A percentile compares a stretch with the other conserved stretches of the same genome.
These are phyloP conservation scores for Yponomeuta evonymella DNA, from an alignment of 2,888 invertebrate species.

Conservation along the genomic window DNA sequence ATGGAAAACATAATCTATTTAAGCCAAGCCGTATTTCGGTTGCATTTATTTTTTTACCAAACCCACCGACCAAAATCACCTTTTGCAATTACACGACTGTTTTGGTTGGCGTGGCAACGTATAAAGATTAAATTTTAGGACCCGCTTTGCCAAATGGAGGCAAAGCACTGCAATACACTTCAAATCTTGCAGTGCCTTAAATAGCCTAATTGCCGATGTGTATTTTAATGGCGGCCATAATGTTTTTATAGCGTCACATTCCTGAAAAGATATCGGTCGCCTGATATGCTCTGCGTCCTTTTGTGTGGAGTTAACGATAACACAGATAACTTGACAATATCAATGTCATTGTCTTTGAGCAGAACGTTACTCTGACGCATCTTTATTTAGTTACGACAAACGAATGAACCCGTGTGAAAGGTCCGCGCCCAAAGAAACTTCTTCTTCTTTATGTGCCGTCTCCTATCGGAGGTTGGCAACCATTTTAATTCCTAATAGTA, in stretches of 20 bases:
- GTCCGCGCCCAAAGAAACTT: too few relatives aligned
- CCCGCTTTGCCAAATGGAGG: constrained; percentile 1
- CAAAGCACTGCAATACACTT: neutral
- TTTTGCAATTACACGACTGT: neutral
- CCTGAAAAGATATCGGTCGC: constrained; percentile 6
- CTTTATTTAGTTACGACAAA: neutral
- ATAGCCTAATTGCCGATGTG: neutral
- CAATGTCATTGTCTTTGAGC: neutral
- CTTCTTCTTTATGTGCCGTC: too few relatives aligned
- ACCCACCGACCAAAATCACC: neutral
- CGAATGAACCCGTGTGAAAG: too few relatives aligned
- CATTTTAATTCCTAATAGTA: too few relatives aligned
- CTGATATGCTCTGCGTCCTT: neutral
- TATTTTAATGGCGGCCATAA: neutral
- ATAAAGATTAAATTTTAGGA: neutral
- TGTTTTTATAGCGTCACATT: neutral
- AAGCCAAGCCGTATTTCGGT: too few relatives aligned
- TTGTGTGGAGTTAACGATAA: neutral
- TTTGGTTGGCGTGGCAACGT: neutral
- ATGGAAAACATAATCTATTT: too few relatives aligned
- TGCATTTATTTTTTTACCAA: neutral
- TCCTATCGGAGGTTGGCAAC: too few relatives aligned
- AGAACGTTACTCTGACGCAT: constrained; percentile 7
- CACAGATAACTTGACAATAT: neutral
- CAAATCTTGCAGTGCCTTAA: neutral